These are phyloP conservation scores for Athalia circularis DNA, from an alignment of 2,888 invertebrate species.

Conservation along the genomic window DNA sequence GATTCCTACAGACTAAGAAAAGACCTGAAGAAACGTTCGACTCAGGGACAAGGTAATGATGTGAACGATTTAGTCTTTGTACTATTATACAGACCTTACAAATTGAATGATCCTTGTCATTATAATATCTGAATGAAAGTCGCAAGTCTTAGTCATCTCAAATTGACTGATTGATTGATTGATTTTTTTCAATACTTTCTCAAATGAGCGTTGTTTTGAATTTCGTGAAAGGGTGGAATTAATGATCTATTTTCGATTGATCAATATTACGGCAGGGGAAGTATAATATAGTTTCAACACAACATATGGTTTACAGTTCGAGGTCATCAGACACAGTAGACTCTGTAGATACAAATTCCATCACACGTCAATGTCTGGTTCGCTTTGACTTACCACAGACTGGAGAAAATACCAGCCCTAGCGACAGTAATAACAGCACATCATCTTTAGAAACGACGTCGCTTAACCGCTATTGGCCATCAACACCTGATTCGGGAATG, in stretches of 20 bases:
- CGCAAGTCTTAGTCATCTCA: too few relatives aligned
- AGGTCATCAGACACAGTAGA: slow-evolving; percentile 64
- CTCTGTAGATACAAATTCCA: slow-evolving; percentile 51
- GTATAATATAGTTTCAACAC: slow-evolving; percentile 28
- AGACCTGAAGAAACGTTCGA: slow-evolving; percentile 62
- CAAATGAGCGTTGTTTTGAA: too few relatives aligned
- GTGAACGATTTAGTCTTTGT: not conserved
- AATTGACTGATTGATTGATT: too few relatives aligned
- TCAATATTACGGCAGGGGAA: not conserved
- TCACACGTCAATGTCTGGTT: slow-evolving; percentile 56
- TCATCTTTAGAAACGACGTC: slow-evolving; percentile 63
- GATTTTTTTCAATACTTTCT: too few relatives aligned
- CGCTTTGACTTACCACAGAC: slow-evolving; percentile 62
- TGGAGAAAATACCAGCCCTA: slow-evolving; percentile 72
- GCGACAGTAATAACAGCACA: slow-evolving; percentile 74
- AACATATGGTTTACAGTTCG: slow-evolving; percentile 57
- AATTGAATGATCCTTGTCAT: too few relatives aligned
- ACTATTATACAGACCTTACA: not conserved
- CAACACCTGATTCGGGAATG: slow-evolving; percentile 62
- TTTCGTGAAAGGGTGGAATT: not conserved
- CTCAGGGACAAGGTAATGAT: slow-evolving; percentile 57
- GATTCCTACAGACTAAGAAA: slow-evolving; percentile 68
- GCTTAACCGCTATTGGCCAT: slow-evolving; percentile 57
- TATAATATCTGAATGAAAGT: too few relatives aligned
- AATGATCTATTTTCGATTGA: not conserved